Base-by-base conservation (phyloP, 1,140 invertebrate genomes). In the Plectus sambesii region DNA sequence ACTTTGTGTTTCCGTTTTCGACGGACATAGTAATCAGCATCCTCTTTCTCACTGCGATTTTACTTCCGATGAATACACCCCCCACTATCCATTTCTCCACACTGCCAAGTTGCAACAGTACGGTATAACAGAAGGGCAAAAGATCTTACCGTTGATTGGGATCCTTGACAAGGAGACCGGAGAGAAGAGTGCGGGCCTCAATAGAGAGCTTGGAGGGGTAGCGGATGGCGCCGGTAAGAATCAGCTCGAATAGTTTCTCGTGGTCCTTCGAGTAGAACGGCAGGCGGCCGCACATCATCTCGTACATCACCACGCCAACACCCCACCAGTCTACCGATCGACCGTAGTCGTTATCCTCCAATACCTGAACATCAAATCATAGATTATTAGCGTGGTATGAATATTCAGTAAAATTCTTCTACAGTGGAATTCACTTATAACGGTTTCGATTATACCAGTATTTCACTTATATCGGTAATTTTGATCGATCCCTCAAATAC, bases 251-350 rank as follows among this genome's bases (percentile, higher is more conserved):
- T 2, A 92, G 76, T 42, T 85, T 80, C 70, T 96, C 89, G 72
- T 94, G 89, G 78, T 96, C 87, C 64, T 80, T 79, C 74, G 93
- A 93, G 73, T 93, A 96, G 76, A 96, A 97, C 39, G 92, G 92
- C 71, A 92, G 76, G 56, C 87, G 77, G 45, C 87, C 87, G 72
- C 84, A 85, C 76, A 88, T 85, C 87, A 92, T 90, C 78, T 90
- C 87, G 70, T 90, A 90, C 81, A 89, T 85, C 55, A 89, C 86
- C 33, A 92, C 85, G 55, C 87, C 87, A 30, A 85, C 80, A 48
- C 87, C 85, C 87, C 87, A 92, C 87, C 87, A 92, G 76, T 92
- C 87, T 22, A 92, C 87, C 43, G 86, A 85, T 60, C 84, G 76
- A n/a, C 87, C 87, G 73, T 92, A 90, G 74, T 94, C 87, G 69